Base-by-base conservation (phyloP, 2,888 invertebrate genomes). In the Halocaridina rubra region DNA sequence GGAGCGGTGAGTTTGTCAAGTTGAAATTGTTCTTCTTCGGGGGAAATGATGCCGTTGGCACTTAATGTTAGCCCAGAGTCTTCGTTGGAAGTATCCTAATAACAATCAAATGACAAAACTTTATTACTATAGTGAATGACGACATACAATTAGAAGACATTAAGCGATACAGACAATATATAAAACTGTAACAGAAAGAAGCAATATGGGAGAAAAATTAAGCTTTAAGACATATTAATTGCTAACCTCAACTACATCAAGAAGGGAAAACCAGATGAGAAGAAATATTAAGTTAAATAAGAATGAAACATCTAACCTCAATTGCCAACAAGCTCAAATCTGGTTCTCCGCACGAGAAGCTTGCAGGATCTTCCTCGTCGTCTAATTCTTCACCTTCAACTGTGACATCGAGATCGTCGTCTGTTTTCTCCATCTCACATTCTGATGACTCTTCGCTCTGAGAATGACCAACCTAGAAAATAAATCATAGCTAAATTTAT, bases 401-500 rank as follows among this genome's bases (percentile, higher is more conserved):
- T 16, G 72, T 13, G 27, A 79, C 72, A 64, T 84, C 76, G 16
- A 57, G 57, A 19, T 78, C 77, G 13, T 82, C 84, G 10, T 79
- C 78, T 19, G 79, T 75, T 64, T 72, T 78, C 64, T 84, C 79
- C 78, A 74, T 39, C 19, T 82, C 81, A 59, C 81, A 82, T 53
- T 82, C 81, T 27, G 81, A 82, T 19, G 81, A 82, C 22, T 30
- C 81, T 67, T 82, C 81, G 77, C 81, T 82, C n/a, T 53, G 64
- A 30, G 81, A 81, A 29, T 81, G 75, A 4, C 74, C 81, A 22
- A 74, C 81, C 81, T 81, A 32, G 19, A 67, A 24, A n/a, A n/a
- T n/a, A n/a, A 24, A 27, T 64, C 27, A 2, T 64, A 27, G 13
- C 3, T 3, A 59, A 24, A 59, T 16, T 64, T 27, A 29, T 64